Evolutionary conservation across 2,797 vertebrate species (phyloP).

Genomic region (Microcaecilia unicolor): DNA sequence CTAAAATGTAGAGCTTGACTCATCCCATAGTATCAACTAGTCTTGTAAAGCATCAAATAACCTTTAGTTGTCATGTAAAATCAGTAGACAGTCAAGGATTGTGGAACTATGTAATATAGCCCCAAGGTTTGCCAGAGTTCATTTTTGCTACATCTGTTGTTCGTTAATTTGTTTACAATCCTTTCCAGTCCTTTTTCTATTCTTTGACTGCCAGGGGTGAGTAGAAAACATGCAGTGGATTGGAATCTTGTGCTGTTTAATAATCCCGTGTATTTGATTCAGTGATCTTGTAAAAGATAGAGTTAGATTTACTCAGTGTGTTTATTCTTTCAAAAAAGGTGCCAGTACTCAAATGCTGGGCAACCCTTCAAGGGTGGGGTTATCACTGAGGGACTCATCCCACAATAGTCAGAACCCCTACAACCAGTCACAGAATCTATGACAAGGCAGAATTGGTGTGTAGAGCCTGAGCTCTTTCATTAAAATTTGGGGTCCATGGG

Average conservation of each 20-base stretch:
- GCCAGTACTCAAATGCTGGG: too few species aligned
- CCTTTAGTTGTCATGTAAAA: neutral
- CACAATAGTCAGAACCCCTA: too few species aligned
- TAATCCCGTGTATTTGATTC: neutral
- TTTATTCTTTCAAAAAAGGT: too few species aligned
- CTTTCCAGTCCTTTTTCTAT: neutral
- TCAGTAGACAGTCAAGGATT: neutral
- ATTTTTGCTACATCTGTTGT: slow-evolving; percentile 7
- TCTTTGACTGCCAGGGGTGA: slow-evolving; percentile 1
- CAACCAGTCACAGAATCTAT: too few species aligned
- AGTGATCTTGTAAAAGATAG: too few species aligned
- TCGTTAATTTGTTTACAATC: slow-evolving; percentile 7
- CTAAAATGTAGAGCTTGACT: neutral
- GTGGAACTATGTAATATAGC: neutral
- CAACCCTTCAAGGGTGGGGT: too few species aligned
- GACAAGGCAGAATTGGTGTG: too few species aligned
- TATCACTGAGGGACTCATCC: too few species aligned
- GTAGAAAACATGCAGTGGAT: neutral
- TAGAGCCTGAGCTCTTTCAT: too few species aligned
- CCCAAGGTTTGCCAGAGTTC: neutral
- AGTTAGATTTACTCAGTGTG: too few species aligned
- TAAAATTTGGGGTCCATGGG: too few species aligned
- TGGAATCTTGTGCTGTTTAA: neutral
- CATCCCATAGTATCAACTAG: neutral
- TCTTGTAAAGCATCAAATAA: neutral